Percentiles rank a stretch among this genome's conserved stretches.
Conservation (phyloP, 2,113 vertebrate species). For the Antennarius striatus region DNA sequence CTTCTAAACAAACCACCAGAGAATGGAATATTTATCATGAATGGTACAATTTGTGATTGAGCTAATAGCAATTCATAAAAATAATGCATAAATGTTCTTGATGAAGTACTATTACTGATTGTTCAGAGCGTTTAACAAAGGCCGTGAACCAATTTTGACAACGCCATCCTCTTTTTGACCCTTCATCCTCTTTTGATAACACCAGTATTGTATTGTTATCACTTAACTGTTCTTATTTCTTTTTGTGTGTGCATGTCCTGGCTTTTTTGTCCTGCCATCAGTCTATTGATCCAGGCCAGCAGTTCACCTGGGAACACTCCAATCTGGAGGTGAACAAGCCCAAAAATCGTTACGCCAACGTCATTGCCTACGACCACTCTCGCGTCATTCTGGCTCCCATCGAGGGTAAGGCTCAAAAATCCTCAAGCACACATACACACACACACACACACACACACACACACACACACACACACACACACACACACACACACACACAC, state of each 20-base stretch:
- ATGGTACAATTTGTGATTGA: conserved; percentile 54
- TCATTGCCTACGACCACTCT: conserved; percentile 98
- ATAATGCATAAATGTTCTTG: conserved; percentile 44
- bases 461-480: background rate
- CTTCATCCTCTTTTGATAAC: conserved; percentile 24
- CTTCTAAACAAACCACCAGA: conserved; percentile 51
- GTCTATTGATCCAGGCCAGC: conserved; percentile 98
- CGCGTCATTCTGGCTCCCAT: conserved; percentile 95
- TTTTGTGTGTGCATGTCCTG: conserved; percentile 52
- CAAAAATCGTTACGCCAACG: conserved; percentile 98
- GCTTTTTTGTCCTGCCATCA: conserved; percentile 61
- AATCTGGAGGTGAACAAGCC: conserved; percentile 99
- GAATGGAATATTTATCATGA: conserved; percentile 70
- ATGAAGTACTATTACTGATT: conserved; percentile 38
- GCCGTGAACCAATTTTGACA: conserved; percentile 35
- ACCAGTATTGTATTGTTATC: conserved; percentile 23
- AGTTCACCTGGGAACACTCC: conserved; percentile 99
- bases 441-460: background rate
- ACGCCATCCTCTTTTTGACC: background rate
- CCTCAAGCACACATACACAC: background rate
- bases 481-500: conserved; percentile 1
- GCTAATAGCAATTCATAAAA: conserved; percentile 3
- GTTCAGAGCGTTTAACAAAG: conserved; percentile 43
- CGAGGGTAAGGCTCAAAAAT: conserved; percentile 81
- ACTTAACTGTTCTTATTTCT: conserved; percentile 42